Percentiles rank a stretch among this genome's conserved stretches.
phyloP scores from a whole-genome alignment of 1,140 invertebrate species.

The Formica selysi region DNA sequence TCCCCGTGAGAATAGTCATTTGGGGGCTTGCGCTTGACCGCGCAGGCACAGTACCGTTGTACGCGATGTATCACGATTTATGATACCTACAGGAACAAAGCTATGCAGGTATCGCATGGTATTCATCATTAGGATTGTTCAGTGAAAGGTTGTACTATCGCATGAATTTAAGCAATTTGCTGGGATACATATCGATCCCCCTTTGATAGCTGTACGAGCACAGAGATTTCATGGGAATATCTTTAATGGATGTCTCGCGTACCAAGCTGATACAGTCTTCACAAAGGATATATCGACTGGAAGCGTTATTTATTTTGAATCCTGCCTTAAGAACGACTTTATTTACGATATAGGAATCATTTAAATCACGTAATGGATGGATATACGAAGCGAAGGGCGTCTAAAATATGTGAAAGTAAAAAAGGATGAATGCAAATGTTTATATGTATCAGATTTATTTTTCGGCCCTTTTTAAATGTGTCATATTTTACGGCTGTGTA shows the following conservation, averaged over 20 bases:
- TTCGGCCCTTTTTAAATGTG: neutral
- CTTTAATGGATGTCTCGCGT: constrained; percentile 55
- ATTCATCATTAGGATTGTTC: constrained; percentile 63
- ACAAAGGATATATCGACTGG: neutral
- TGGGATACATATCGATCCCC: constrained; percentile 36
- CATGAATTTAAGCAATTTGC: constrained; percentile 67
- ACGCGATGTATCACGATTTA: constrained; percentile 62
- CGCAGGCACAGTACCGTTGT: constrained; percentile 1
- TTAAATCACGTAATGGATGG: neutral
- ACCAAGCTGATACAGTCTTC: neutral
- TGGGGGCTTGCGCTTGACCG: constrained; percentile 24
- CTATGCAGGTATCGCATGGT: constrained; percentile 57
- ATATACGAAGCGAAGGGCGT: neutral
- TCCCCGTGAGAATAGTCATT: constrained; percentile 57
- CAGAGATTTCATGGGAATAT: constrained; percentile 58
- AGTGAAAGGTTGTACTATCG: constrained; percentile 63
- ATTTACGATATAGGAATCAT: neutral
- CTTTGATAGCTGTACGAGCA: constrained; percentile 23
- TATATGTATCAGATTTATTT: neutral
- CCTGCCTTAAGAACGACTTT: neutral
- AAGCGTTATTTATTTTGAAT: constrained; percentile 1
- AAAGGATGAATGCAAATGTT: neutral
- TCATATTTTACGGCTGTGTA: neutral
- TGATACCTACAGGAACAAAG: constrained; percentile 54
- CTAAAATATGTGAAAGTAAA: constrained; percentile 11